phyloP scores from a whole-genome alignment of 2,797 vertebrate genomes.

The Pristis pectinata region DNA sequence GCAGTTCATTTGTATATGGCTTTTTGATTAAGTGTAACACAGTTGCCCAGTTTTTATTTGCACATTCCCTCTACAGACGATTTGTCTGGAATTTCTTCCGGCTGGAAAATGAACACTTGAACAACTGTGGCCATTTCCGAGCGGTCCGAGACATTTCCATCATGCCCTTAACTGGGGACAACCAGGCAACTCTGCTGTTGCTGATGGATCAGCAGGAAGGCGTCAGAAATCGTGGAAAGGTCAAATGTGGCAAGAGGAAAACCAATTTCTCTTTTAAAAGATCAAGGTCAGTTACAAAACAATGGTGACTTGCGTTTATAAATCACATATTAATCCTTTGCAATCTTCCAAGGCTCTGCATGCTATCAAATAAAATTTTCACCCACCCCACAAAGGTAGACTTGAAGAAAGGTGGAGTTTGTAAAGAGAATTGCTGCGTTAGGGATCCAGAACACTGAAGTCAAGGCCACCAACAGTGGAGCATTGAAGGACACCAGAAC shows the following conservation, averaged over 20 bases:
- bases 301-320: not conserved
- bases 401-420: too few species aligned
- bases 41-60: not conserved
- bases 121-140: slow-evolving; percentile 42
- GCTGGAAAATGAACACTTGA: slow-evolving; percentile 42
- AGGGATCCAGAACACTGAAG: not conserved
- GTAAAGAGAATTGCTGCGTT: not conserved
- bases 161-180: slow-evolving; percentile 10
- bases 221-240: slow-evolving; percentile 32
- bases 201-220: slow-evolving; percentile 41
- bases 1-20: not conserved
- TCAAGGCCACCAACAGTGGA: not conserved
- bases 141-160: slow-evolving; percentile 41
- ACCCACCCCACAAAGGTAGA: not conserved
- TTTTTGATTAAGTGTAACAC: too few species aligned
- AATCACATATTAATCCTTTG: not conserved
- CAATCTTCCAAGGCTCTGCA: not conserved
- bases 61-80: not conserved
- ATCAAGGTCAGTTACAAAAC: slow-evolving; percentile 23
- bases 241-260: slow-evolving; percentile 31
- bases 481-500: not conserved
- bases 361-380: too few species aligned
- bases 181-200: slow-evolving; percentile 38
- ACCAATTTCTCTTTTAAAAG: slow-evolving; percentile 38
- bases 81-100: slow-evolving; percentile 43